These are phyloP conservation scores for Sarcoramphus papa DNA, from an alignment of 2,797 vertebrate genomes.

Conservation along the genomic window DNA sequence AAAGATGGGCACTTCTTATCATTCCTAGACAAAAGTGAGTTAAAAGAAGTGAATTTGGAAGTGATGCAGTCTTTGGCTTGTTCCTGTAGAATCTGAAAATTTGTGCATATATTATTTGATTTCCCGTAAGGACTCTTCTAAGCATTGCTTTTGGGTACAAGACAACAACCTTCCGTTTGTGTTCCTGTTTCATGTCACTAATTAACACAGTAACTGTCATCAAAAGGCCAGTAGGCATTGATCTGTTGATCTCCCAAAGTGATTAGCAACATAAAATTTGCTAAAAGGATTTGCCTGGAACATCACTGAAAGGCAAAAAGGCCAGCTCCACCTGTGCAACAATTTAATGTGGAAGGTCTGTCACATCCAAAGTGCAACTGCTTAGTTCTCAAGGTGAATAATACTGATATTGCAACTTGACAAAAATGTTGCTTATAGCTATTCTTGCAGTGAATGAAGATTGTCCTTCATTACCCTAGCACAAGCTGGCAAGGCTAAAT, in stretches of 20 bases:
- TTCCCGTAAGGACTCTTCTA: neutral
- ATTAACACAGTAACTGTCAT: neutral
- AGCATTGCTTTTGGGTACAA: neutral
- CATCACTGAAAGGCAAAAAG: neutral
- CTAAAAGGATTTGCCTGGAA: neutral
- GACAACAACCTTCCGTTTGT: neutral
- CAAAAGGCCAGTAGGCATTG: neutral
- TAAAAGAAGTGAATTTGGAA: neutral
- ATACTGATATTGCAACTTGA: neutral
- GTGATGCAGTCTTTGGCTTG: neutral
- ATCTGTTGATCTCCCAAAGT: slow-evolving; percentile 17
- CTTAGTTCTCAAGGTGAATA: neutral
- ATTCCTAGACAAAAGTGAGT: neutral
- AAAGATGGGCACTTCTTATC: neutral
- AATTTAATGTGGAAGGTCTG: neutral
- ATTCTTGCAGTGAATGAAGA: neutral
- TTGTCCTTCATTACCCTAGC: neutral
- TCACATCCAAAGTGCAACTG: neutral
- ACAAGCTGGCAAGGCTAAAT: neutral
- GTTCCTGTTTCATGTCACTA: neutral
- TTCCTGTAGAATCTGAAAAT: neutral
- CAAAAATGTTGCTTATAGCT: neutral
- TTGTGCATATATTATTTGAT: neutral
- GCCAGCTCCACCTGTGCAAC: neutral
- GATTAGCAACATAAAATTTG: slow-evolving; percentile 11